A percentile compares a stretch with the other conserved stretches of the same genome.
Conservation (phyloP, 2,888 invertebrate genomes). For the Agonopterix alstromeriana region DNA sequence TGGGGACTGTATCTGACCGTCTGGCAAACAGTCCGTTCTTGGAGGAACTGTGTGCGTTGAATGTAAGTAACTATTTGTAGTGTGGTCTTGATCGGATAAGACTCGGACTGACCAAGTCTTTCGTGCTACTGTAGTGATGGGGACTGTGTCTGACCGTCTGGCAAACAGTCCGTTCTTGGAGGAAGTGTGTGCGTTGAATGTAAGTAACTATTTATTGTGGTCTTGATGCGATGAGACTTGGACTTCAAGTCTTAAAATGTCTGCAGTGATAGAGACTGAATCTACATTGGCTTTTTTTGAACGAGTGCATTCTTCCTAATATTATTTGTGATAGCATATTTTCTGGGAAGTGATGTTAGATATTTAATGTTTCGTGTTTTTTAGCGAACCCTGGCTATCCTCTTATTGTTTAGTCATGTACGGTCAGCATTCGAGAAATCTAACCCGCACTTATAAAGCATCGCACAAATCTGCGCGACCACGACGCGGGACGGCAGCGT, state of each 20-base stretch:
- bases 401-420: too few species aligned
- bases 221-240: conserved; percentile 23
- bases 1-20: conserved; percentile 33
- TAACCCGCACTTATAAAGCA: too few species aligned
- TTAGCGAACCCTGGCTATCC: too few species aligned
- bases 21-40: conserved; percentile 28
- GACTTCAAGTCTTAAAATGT: conserved; percentile 38
- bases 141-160: conserved; percentile 29
- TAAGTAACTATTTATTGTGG: conserved; percentile 35
- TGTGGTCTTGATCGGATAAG: conserved; percentile 36
- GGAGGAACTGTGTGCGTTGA: conserved; percentile 33
- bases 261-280: conserved; percentile 34
- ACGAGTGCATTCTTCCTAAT: too few species aligned
- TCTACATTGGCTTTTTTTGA: too few species aligned
- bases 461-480: too few species aligned
- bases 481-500: too few species aligned
- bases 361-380: too few species aligned
- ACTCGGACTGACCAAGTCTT: conserved; percentile 36
- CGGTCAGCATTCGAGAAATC: too few species aligned
- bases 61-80: conserved; percentile 25
- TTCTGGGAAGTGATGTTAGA: too few species aligned
- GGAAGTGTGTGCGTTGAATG: conserved; percentile 34
- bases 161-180: conserved; percentile 29
- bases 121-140: conserved; percentile 35
- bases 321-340: too few species aligned